phyloP scores from a whole-genome alignment of 2,888 invertebrate genomes.

The Lingula anatina region DNA sequence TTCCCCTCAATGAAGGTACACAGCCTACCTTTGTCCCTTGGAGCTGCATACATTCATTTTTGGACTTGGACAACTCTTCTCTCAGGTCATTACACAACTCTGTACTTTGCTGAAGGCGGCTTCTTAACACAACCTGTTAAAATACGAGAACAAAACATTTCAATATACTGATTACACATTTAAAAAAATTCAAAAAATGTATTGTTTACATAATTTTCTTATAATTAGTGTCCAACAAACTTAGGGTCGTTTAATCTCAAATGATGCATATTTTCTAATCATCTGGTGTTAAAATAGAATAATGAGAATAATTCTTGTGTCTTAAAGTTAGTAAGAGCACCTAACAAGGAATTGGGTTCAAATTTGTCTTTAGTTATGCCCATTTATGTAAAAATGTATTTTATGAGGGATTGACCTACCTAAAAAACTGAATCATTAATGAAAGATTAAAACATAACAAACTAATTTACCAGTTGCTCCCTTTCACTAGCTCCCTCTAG shows the following conservation, averaged over 20 bases:
- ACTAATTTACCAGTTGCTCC: conserved; percentile 35
- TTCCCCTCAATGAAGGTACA: too few relatives aligned
- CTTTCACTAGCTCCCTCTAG: conserved; percentile 24
- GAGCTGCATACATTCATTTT: conserved; percentile 38
- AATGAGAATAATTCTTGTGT: too few relatives aligned
- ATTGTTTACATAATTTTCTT: not conserved
- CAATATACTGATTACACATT: not conserved
- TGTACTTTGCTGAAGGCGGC: conserved; percentile 33
- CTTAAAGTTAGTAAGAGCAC: too few relatives aligned
- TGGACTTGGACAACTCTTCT: conserved; percentile 33
- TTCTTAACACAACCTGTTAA: conserved; percentile 31
- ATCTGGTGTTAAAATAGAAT: too few relatives aligned
- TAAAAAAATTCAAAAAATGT: not conserved
- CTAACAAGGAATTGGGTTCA: too few relatives aligned
- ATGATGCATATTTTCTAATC: too few relatives aligned
- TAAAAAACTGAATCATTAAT: too few relatives aligned
- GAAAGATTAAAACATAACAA: too few relatives aligned
- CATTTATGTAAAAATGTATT: too few relatives aligned
- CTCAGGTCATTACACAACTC: conserved; percentile 26
- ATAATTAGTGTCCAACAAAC: not conserved
- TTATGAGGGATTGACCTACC: too few relatives aligned
- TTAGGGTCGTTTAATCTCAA: not conserved
- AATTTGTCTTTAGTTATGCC: too few relatives aligned
- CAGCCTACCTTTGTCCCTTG: conserved; percentile 38
- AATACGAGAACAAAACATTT: not conserved